Base-by-base conservation (phyloP, 2,113 vertebrate species). In the Alaudala cheleensis region DNA sequence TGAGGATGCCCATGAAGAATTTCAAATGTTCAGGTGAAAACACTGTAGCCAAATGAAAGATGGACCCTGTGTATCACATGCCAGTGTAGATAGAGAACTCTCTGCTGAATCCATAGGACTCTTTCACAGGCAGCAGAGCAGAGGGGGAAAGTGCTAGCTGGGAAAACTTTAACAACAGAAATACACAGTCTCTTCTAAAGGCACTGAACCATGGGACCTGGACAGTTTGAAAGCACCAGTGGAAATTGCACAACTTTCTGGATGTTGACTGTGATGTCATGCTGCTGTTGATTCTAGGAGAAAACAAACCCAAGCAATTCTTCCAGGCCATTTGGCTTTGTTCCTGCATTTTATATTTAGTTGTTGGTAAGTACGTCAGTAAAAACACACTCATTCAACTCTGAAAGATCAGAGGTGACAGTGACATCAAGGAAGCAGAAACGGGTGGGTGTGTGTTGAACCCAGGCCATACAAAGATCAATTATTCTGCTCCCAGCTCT, bases 391-490 rank as follows among this genome's bases (percentile, higher is more conserved):
- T 92, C 74, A 34, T 91, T 92, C 91, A 87, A 14, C 94, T 72
- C 70, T 7, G 62, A 62, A 79, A 71, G 84, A 86, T 81, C 91
- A 90, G 94, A 74, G 73, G 80, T 64, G 62, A 47, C 44, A 10
- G 70, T 95, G 95, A 95, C 94, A 94, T 89, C 92, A 87, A 91
- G 94, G 94, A 91, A 94, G 61, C 6, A 78, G 77, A 40, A 93
- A 33, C 0, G 49, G 66, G 84, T 33, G 86, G 65, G 83, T 7
- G 69, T 5, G 72, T 31, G 62, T n/a, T 64, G 92, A 79, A 76
- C 66, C 74, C 6, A 33, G 13, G 95, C n/a, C 1, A 45, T 21
- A 11, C 26, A 64, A 67, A 84, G 61, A 82, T 42, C 37, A 45
- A 42, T 53, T 21, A 24, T 57, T 62, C 39, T 0, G 1, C 58